phyloP scores from a whole-genome alignment of 2,113 vertebrate species.

The Lophochroa leadbeateri region DNA sequence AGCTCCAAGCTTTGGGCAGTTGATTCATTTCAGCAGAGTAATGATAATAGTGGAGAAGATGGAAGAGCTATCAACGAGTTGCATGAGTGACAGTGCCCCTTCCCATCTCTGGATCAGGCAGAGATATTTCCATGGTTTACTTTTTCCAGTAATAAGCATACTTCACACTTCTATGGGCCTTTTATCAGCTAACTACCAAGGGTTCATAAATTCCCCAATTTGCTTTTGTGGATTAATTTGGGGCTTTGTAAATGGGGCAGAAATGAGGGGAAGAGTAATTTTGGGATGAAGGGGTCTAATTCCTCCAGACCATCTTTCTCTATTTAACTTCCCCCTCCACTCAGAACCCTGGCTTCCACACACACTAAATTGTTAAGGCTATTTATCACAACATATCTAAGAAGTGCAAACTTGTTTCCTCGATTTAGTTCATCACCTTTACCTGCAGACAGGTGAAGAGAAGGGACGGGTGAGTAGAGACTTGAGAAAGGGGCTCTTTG shows the following conservation, averaged over 20 bases:
- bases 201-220: neutral
- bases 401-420: neutral
- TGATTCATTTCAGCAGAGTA: neutral
- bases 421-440: neutral
- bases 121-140: neutral
- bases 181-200: neutral
- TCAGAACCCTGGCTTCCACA: neutral
- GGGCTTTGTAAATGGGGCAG: neutral
- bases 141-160: neutral
- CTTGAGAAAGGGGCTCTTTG: neutral
- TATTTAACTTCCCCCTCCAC: neutral
- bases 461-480: accelerated
- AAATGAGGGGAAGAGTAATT: neutral
- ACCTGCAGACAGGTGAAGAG: neutral
- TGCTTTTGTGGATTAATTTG: neutral
- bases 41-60: neutral
- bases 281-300: neutral
- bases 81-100: neutral
- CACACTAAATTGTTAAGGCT: neutral
- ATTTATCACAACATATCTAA: neutral
- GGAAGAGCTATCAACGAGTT: neutral
- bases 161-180: neutral
- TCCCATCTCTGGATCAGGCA: neutral
- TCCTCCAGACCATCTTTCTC: neutral
- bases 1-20: neutral